phyloP scores from a whole-genome alignment of 2,888 invertebrate genomes.

The Anticlea derivata region DNA sequence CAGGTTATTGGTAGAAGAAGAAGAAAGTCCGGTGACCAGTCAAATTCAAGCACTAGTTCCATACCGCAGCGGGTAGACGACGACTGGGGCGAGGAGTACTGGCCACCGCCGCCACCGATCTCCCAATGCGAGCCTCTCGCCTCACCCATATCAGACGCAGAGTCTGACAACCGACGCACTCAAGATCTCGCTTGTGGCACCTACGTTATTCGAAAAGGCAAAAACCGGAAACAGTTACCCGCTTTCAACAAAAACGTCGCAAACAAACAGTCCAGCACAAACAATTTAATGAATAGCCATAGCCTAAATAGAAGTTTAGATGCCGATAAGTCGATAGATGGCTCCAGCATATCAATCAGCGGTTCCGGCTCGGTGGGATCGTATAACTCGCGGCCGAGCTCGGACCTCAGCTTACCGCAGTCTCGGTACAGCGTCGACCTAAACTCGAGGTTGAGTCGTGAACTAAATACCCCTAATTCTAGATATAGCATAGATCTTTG shows the following conservation, averaged over 20 bases:
- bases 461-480: slow-evolving; percentile 85
- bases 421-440: slow-evolving; percentile 84
- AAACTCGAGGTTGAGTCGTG: slow-evolving; percentile 82
- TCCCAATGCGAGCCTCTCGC: slow-evolving; percentile 86
- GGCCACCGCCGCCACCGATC: slow-evolving; percentile 88
- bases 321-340: slow-evolving; percentile 76
- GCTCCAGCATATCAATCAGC: slow-evolving; percentile 78
- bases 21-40: slow-evolving; percentile 82
- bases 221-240: slow-evolving; percentile 87
- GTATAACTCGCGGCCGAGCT: slow-evolving; percentile 85
- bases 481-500: slow-evolving; percentile 88
- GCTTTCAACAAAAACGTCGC: slow-evolving; percentile 80
- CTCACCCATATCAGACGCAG: slow-evolving; percentile 87
- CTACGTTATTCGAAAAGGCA: slow-evolving; percentile 91
- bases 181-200: slow-evolving; percentile 85
- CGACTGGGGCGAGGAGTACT: slow-evolving; percentile 86
- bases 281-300: slow-evolving; percentile 70
- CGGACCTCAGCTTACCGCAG: slow-evolving; percentile 85
- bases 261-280: slow-evolving; percentile 67
- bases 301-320: slow-evolving; percentile 76
- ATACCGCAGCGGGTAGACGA: slow-evolving; percentile 86
- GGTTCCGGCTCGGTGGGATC: slow-evolving; percentile 82
- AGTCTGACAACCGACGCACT: slow-evolving; percentile 62
- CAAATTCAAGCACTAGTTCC: slow-evolving; percentile 88
- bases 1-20: slow-evolving; percentile 84